A percentile compares a stretch with the other conserved stretches of the same genome.
Evolutionary conservation across 2,113 vertebrate species (phyloP).

Genomic region (Monopterus albus): DNA sequence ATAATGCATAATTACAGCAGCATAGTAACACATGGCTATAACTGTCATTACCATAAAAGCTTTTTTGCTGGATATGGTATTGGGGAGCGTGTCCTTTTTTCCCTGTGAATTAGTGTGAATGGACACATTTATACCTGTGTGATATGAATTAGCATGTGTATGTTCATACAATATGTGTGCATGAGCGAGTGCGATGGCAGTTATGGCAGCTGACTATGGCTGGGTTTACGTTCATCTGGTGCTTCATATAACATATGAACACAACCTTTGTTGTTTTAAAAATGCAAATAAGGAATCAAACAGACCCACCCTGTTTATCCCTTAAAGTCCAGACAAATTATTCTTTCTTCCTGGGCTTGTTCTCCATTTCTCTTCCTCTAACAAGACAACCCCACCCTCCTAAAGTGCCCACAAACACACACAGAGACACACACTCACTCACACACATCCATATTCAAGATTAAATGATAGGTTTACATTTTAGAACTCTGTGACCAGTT

Average conservation of each 20-base stretch:
- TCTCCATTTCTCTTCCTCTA: not conserved
- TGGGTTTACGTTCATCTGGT: conserved; percentile 67
- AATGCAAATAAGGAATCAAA: conserved; percentile 75
- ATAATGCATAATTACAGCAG: conserved; percentile 73
- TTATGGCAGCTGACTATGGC: conserved; percentile 22
- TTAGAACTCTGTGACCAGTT: not conserved
- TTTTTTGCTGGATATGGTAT: conserved; percentile 60
- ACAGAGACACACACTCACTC: not conserved
- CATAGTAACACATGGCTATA: conserved; percentile 55
- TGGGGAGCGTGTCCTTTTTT: conserved; percentile 34
- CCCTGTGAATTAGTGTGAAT: conserved; percentile 55
- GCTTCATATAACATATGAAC: conserved; percentile 78
- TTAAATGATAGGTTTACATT: not conserved
- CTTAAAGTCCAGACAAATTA: conserved; percentile 6
- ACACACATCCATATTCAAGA: conserved; percentile 4
- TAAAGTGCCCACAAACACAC: not conserved
- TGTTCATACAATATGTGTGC: conserved; percentile 18
- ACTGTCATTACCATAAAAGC: conserved; percentile 78
- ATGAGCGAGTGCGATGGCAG: conserved; percentile 14
- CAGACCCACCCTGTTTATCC: conserved; percentile 5
- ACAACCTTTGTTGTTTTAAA: conserved; percentile 79
- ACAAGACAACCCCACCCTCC: not conserved
- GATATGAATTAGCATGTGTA: conserved; percentile 51
- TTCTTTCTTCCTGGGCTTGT: not conserved
- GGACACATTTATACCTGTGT: conserved; percentile 20